Conservation (phyloP, 2,888 invertebrate genomes). For the Synanthedon andrenaeformis region DNA sequence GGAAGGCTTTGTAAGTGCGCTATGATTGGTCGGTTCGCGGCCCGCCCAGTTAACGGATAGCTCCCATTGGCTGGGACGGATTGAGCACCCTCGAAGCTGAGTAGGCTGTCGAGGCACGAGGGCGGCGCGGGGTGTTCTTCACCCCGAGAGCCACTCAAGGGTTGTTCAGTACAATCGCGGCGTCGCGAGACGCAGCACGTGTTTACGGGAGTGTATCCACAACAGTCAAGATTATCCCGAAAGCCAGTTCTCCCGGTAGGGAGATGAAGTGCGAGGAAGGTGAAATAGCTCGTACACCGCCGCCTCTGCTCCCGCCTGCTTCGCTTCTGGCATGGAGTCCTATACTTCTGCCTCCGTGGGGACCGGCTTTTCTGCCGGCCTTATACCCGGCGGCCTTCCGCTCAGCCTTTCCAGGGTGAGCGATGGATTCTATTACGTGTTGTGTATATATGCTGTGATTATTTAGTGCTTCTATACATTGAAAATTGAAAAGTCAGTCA, state of each 20-base stretch:
- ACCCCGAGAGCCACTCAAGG: slow-evolving; percentile 69
- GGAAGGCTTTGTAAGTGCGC: slow-evolving; percentile 41
- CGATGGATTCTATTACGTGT: slow-evolving; percentile 14
- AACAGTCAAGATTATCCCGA: slow-evolving; percentile 63
- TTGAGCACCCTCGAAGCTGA: slow-evolving; percentile 68
- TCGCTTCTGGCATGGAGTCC: slow-evolving; percentile 82
- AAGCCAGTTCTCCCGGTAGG: slow-evolving; percentile 63
- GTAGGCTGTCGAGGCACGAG: slow-evolving; percentile 67
- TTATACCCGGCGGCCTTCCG: slow-evolving; percentile 79
- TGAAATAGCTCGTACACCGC: slow-evolving; percentile 48
- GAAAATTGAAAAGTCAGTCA: not conserved
- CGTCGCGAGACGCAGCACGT: slow-evolving; percentile 65
- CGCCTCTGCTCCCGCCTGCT: slow-evolving; percentile 64
- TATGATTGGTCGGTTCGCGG: slow-evolving; percentile 42
- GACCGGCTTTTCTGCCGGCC: slow-evolving; percentile 77
- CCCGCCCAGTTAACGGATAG: slow-evolving; percentile 48
- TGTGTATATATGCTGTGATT: slow-evolving; percentile 1
- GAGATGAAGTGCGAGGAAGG: slow-evolving; percentile 68
- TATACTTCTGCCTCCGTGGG: slow-evolving; percentile 80
- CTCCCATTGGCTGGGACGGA: slow-evolving; percentile 44
- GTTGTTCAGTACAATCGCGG: slow-evolving; percentile 66
- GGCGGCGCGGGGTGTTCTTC: slow-evolving; percentile 67
- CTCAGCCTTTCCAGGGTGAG: slow-evolving; percentile 81
- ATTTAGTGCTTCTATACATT: not conserved
- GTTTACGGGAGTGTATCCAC: slow-evolving; percentile 39